Evolutionary conservation across 2,888 invertebrate genomes (phyloP).

Genomic region (Pterostichus madidus): DNA sequence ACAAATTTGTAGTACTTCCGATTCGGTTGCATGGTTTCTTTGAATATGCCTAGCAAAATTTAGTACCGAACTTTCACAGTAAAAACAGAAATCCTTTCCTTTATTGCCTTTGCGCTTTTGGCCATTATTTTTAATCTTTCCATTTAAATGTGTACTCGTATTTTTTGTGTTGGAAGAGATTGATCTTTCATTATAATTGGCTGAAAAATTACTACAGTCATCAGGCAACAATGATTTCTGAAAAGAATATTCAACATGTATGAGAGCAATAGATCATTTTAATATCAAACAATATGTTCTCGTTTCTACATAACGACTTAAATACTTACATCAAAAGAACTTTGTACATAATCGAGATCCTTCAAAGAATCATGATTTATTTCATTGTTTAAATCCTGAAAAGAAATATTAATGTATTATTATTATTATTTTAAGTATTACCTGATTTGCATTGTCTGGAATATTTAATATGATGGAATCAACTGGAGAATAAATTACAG

Average conservation of each 20-base stretch:
- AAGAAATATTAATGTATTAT: constrained; percentile 9
- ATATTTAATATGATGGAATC: too few relatives aligned
- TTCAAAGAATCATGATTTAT: constrained; percentile 1
- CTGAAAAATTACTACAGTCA: constrained; percentile 13
- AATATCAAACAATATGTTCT: neutral
- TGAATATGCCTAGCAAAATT: constrained; percentile 52
- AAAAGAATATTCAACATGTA: constrained; percentile 29
- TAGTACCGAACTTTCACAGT: constrained; percentile 15
- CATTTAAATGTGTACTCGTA: constrained; percentile 11
- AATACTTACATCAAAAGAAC: constrained; percentile 15
- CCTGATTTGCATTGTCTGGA: neutral
- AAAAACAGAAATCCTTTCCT: constrained; percentile 36
- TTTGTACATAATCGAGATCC: constrained; percentile 7
- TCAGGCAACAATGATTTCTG: constrained; percentile 5
- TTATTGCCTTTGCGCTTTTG: constrained; percentile 22
- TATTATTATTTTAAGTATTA: too few relatives aligned
- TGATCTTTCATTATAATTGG: neutral
- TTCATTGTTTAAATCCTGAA: constrained; percentile 22
- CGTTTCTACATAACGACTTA: neutral
- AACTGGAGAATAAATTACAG: neutral
- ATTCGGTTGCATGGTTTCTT: constrained; percentile 40
- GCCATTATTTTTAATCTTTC: constrained; percentile 38
- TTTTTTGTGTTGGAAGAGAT: neutral
- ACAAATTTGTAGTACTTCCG: constrained; percentile 39
- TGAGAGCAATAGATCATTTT: neutral